phyloP scores from a whole-genome alignment of 2,888 invertebrate genomes.

The Cylindroiulus punctatus region DNA sequence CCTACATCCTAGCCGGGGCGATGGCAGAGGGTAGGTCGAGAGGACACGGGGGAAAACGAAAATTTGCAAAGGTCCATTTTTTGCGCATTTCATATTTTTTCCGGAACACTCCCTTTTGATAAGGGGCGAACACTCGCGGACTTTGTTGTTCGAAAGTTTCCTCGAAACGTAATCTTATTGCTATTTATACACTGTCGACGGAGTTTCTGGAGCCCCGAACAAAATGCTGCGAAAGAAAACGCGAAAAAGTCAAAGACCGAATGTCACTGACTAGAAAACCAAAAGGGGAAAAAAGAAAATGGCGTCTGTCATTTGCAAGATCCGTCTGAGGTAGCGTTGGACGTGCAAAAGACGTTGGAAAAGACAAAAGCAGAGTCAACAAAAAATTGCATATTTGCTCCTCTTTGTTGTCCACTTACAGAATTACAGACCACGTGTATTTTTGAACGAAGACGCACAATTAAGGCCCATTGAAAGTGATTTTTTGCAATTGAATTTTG shows the following conservation, averaged over 20 bases:
- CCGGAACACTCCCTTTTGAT: constrained; percentile 20
- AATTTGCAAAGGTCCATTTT: neutral
- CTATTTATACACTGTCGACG: neutral
- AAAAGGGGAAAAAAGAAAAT: neutral
- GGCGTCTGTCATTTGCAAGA: neutral
- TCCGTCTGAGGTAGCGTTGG: no score
- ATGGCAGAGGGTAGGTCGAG: neutral
- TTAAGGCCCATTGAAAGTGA: no score
- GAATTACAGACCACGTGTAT: no score
- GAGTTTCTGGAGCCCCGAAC: neutral
- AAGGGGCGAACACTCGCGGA: neutral
- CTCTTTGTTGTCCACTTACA: no score
- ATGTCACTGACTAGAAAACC: constrained; percentile 8
- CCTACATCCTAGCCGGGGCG: neutral
- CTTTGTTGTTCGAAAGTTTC: constrained; percentile 20
- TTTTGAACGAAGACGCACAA: no score
- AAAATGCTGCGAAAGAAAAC: constrained; percentile 9
- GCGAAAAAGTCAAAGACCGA: constrained; percentile 15
- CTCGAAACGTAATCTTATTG: neutral
- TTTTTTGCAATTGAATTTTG: no score
- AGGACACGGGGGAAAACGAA: constrained; percentile 25
- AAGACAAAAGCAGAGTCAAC: neutral
- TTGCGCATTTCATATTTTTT: neutral
- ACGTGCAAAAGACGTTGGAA: neutral
- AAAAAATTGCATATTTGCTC: no score